Evolutionary conservation across 2,888 invertebrate species (phyloP), one percentile per base, ranked within the genome.

Genomic region (Drosophila melanosoma): DNA sequence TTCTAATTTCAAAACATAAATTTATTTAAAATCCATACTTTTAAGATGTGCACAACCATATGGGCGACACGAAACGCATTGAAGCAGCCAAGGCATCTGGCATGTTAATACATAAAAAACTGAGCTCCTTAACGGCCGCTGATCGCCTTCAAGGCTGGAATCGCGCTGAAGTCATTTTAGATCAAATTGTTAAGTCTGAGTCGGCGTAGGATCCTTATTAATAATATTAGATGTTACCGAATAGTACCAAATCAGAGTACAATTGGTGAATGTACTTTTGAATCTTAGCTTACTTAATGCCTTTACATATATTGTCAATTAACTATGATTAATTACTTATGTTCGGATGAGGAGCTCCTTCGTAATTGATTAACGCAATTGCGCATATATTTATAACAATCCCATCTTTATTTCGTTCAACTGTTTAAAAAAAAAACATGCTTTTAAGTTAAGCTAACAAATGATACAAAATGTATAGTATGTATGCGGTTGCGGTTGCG

Each of bases 21-120:
- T 4, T 48, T 36, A 32, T n/a, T 35, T 66, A 3, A 1, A 3
- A 5, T 23, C 0, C 1, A 38, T 58, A 29, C 10, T 23, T 11
- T 7, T 4, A 65, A 93, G 93, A 93, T 90, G 84, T 92, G 3
- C 93, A 93, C 73, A 93, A 93, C 69, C 93, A 93, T 68, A 74
- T 85, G 38, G 91, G 91, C 15, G 93, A 93, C 67, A 83, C 76
- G n/a, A 81, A 90, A 48, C 88, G 93, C 20, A 91, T 93, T 49
- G 91, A 91, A 65, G 75, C 87, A 15, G 93, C 93, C 2, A 87
- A 84, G 56, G 81, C 83, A 35, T 87, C 91, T 20, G 93, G 92
- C 52, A 91, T 92, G 88, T 80, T 93, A 10, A 91, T 93, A 65
- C 91, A 85, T 67, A 92, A 90, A 69, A 92, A 90, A 69, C 86